Base-by-base conservation (phyloP, 2,888 invertebrate genomes). In the Chalcis sispes region DNA sequence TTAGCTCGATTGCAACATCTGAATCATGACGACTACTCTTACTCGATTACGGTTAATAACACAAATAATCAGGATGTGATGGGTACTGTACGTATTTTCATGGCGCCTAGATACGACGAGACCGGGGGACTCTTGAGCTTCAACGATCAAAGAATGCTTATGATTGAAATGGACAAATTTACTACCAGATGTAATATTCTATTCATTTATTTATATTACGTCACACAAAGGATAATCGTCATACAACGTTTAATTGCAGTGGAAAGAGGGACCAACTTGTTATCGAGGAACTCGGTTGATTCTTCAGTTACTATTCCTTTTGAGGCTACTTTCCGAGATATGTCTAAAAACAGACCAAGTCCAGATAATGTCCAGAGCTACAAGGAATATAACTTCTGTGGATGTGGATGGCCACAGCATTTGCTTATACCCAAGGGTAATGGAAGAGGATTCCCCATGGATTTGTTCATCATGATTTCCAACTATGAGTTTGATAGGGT, bases 321-420 rank as follows among this genome's bases (percentile, higher is more conserved):
- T 20, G 25, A 96, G 95, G 10, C 94, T 95, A 84, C 95, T 95
- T 0, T 95, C 94, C 86, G 95, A 95, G 73, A 95, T 94, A 1
- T 96, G 95, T 92, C 92, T 94, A 10, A 92, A 93, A 90, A 89
- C 71, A 90, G 94, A 0, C 93, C 94, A 0, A 5, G 4, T 13
- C 32, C 8, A 1, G 88, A 90, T n/a, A 89, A 91, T 0, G 89
- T 89, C 0, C 80, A 15, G 50, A 79, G 65, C 71, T 81, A 90
- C 72, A 89, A 89, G 4, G 90, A 90, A 80, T 94, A 94, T 89
- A 94, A 94, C 89, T 95, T 94, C 91, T 96, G 96, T 89, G 96
- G 96, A 77, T 96, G 96, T 83, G 95, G 96, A 65, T 96, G 96
- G 95, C 96, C 96, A 0, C 93, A 95, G 77, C 95, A 96, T 88